Evolutionary conservation across 2,797 vertebrate genomes (phyloP).

Genomic region (Arrhamphus sclerolepis): DNA sequence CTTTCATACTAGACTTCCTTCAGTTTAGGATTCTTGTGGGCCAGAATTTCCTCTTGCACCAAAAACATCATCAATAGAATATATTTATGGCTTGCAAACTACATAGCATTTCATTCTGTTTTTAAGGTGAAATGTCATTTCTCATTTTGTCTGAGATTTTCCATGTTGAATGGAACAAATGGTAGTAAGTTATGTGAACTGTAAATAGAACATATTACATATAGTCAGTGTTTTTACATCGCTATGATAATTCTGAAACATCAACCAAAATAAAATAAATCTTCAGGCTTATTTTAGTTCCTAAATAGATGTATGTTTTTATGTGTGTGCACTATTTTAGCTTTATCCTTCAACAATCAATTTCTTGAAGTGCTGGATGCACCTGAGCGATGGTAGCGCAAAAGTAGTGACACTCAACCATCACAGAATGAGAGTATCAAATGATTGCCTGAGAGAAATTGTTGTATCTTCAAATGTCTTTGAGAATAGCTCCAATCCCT

Average conservation of each 20-base stretch:
- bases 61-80: no score
- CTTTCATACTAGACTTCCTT: neutral
- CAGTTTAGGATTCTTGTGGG: neutral
- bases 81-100: no score
- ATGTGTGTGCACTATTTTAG: slow-evolving; percentile 58
- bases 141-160: no score
- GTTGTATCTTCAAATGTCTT: slow-evolving; percentile 74
- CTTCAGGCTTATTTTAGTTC: slow-evolving; percentile 34
- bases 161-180: no score
- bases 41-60: neutral
- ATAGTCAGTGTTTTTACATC: slow-evolving; percentile 1
- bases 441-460: slow-evolving; percentile 77
- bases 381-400: slow-evolving; percentile 72
- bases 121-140: neutral
- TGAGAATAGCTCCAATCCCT: slow-evolving; percentile 69
- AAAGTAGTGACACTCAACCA: slow-evolving; percentile 73
- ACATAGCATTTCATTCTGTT: neutral
- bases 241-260: neutral
- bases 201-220: neutral
- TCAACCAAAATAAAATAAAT: neutral
- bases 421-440: slow-evolving; percentile 72
- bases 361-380: slow-evolving; percentile 69
- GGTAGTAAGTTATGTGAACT: slow-evolving; percentile 12
- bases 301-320: slow-evolving; percentile 49
- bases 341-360: slow-evolving; percentile 69